A percentile compares a stretch with the other conserved stretches of the same genome.
phyloP scores from a whole-genome alignment of 2,113 vertebrate species.

The Gallinago paraguaiae region DNA sequence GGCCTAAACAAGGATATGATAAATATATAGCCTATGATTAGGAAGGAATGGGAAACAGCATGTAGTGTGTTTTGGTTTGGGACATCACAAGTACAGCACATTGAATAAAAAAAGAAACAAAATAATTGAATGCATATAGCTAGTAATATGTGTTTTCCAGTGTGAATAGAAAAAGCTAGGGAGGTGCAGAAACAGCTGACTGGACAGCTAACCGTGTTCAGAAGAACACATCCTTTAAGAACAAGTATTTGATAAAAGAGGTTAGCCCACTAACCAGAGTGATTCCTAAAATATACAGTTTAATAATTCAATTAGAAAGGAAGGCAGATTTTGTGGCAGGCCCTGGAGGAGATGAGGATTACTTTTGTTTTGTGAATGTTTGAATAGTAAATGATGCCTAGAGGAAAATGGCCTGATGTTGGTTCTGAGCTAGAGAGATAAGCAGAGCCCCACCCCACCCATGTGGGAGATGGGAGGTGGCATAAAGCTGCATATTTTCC shows the following conservation, averaged over 20 bases:
- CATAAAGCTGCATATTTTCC: constrained; percentile 27
- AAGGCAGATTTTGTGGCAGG: neutral
- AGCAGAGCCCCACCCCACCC: neutral
- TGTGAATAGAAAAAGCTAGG: neutral
- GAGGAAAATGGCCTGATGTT: constrained; percentile 10
- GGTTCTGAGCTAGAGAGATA: constrained; percentile 45
- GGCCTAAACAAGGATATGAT: neutral
- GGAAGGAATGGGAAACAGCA: neutral
- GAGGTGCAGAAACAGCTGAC: neutral
- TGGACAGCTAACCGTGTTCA: neutral
- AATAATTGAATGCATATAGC: neutral
- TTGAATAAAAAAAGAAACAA: neutral
- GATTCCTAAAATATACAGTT: neutral
- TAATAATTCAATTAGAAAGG: neutral
- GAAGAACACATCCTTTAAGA: neutral
- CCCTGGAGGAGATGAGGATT: neutral
- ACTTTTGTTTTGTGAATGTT: constrained; percentile 23
- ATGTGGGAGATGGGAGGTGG: neutral
- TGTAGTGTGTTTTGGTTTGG: neutral
- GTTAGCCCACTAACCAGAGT: neutral
- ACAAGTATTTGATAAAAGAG: neutral
- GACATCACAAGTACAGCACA: neutral
- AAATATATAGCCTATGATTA: neutral
- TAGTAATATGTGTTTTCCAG: neutral
- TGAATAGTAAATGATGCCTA: constrained; percentile 4